Base-by-base conservation (phyloP, 2,888 invertebrate genomes). In the Agrotis segetum region DNA sequence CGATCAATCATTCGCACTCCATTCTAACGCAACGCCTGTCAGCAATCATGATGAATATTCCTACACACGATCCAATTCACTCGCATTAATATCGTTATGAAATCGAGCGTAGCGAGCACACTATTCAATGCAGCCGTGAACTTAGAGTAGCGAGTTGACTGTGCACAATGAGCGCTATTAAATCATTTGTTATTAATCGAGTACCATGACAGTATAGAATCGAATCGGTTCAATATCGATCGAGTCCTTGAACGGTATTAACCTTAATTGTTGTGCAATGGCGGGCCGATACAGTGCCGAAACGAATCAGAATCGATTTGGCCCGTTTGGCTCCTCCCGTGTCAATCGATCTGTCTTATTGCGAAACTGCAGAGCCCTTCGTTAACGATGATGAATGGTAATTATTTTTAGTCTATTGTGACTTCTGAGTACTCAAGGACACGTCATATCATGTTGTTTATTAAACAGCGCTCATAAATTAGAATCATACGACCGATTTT, bases 171-270 rank as follows among this genome's bases (percentile, higher is more conserved):
- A 84, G 86, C 83, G 82, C 88, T 87, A 92, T 92, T 90, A 90
- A 90, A 89, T 90, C 88, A 88, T 88, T 89, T 89, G 86, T 89
- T 88, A 89, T 90, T 91, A 90, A 90, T 91, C 87, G 88, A 90
- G 85, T 86, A 85, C 87, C 86, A 87, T 89, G 88, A 89, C 90
- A 88, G 84, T 85, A 85, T 81, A 84, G 83, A 84, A 83, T 81
- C 84, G 88, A 91, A 90, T 90, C 88, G 88, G 88, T 88, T 88
- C 89, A 91, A 88, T 89, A 85, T 85, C 82, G 85, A 85, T 82
- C 81, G 83, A 89, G 91, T 92, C 95, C 95, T 95, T 95, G 94
- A 94, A 92, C 92, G 89, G 85, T 81, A 92, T 93, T 93, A 93
- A 92, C 91, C 91, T 88, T 82, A 81, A 84, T 87, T 77, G 88